Base-by-base conservation (phyloP, 2,797 vertebrate genomes). In the Labroides dimidiatus region DNA sequence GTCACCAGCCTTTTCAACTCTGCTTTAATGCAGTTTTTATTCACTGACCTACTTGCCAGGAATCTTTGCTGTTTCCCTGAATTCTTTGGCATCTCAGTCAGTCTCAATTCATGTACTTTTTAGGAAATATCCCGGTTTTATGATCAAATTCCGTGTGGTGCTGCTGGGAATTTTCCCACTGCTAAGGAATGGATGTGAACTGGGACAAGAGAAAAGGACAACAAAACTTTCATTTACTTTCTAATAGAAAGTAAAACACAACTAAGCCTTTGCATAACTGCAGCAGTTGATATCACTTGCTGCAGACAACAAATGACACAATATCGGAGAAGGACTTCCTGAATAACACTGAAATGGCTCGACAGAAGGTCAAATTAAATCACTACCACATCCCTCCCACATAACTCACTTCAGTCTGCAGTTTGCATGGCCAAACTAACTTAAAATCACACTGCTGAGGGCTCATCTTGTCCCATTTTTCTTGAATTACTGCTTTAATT, bases 191-290 rank as follows among this genome's bases (percentile, higher is more conserved):
- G 41, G 27, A 61, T 42, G 48, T n/a, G 33, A 37, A n/a, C 6
- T 16, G 48, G 69, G 21, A 51, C 4, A 0, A 3, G 37, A 48
- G 12, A 33, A 20, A 0, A 3, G 36, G 42, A 63, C 75, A 58
- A 30, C 37, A 49, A 42, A 64, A 67, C 7, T 20, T 14, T 37
- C 19, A 17, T 60, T 54, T 9, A 7, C 17, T 11, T 23, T n/a
- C 1, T 11, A 51, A 70, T 3, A 16, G 43, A 77, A 66, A 72
- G 30, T 0, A 64, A 72, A 59, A 59, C 21, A 47, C n/a, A 48
- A 21, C 24, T 19, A 1, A 9, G 30, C 30, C 30, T 7, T 33
- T 33, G 4, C 7, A 8, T 33, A 33, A 33, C 4, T 33, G 30
- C 30, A 33, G 7, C 7, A 33, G 4, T 16, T 23, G 9, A 2